A percentile compares a stretch with the other conserved stretches of the same genome.
Evolutionary conservation across 2,113 vertebrate genomes (phyloP).

Genomic region (Indicator maculatus): DNA sequence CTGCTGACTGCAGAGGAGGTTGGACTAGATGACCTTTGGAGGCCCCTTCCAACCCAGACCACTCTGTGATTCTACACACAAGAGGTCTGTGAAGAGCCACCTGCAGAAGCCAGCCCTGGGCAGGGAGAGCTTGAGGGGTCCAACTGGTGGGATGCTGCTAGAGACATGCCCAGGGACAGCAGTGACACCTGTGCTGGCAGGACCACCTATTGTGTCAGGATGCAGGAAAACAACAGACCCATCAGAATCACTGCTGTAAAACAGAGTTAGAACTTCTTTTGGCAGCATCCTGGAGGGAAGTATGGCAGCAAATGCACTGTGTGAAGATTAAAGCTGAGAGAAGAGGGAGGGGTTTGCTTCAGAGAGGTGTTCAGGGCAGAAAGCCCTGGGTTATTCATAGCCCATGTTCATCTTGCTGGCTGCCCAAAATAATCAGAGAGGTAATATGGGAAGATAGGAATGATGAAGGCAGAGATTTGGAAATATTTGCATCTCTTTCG

Average conservation of each 20-base stretch:
- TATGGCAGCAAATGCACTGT: background rate
- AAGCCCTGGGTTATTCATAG: background rate
- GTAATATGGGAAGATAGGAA: background rate
- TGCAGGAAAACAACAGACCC: background rate
- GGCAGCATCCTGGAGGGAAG: background rate
- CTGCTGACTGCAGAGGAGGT: too few relatives aligned
- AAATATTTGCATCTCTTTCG: background rate
- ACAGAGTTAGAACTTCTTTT: background rate
- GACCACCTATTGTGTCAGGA: fast-evolving
- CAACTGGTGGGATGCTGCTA: background rate
- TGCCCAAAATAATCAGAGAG: background rate
- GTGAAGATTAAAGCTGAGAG: background rate
- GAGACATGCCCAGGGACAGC: background rate
- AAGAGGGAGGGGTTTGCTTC: background rate
- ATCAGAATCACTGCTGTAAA: background rate
- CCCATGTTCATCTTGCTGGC: background rate
- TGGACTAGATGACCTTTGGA: too few relatives aligned
- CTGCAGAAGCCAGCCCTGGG: background rate
- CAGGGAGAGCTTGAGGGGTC: background rate
- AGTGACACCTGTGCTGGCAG: background rate
- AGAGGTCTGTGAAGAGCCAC: background rate
- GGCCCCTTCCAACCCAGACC: too few relatives aligned
- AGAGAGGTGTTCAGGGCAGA: background rate
- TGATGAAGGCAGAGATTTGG: background rate
- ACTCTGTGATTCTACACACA: too few relatives aligned